phyloP scores from a whole-genome alignment of 2,888 invertebrate genomes.

The Agrochola litura region DNA sequence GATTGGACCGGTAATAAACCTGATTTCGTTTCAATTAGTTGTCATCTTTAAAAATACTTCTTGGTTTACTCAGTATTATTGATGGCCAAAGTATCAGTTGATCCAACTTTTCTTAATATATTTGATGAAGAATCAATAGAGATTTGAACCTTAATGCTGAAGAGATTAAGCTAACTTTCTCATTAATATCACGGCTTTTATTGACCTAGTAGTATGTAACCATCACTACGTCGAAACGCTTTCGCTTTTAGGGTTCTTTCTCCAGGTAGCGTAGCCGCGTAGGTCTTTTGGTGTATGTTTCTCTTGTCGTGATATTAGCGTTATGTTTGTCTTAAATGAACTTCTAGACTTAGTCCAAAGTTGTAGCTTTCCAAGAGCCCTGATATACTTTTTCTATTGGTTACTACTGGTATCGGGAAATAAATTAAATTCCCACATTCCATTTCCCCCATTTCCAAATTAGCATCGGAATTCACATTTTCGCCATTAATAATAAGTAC shows the following conservation, averaged over 20 bases:
- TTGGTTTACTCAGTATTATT: not conserved
- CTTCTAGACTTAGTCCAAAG: too few relatives aligned
- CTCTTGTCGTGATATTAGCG: not conserved
- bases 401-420: not conserved
- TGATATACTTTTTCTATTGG: too few relatives aligned
- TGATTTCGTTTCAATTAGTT: slow-evolving; percentile 29
- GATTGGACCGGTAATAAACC: slow-evolving; percentile 23
- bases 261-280: not conserved
- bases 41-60: slow-evolving; percentile 10
- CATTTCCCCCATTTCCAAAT: slow-evolving; percentile 42
- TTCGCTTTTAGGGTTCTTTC: slow-evolving; percentile 29
- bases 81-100: not conserved
- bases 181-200: slow-evolving; percentile 5
- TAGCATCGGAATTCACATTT: slow-evolving; percentile 53
- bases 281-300: not conserved
- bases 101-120: not conserved
- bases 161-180: slow-evolving; percentile 18
- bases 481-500: slow-evolving; percentile 53
- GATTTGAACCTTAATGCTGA: slow-evolving; percentile 11
- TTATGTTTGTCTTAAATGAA: too few relatives aligned
- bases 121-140: not conserved
- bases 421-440: slow-evolving; percentile 56
- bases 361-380: too few relatives aligned
- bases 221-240: slow-evolving; percentile 12
- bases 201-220: slow-evolving; percentile 21